Percentiles rank a stretch among this genome's conserved stretches.
These are phyloP conservation scores for Nyctereutes procyonoides DNA, from an alignment of 2,113 vertebrate species.

Conservation along the genomic window DNA sequence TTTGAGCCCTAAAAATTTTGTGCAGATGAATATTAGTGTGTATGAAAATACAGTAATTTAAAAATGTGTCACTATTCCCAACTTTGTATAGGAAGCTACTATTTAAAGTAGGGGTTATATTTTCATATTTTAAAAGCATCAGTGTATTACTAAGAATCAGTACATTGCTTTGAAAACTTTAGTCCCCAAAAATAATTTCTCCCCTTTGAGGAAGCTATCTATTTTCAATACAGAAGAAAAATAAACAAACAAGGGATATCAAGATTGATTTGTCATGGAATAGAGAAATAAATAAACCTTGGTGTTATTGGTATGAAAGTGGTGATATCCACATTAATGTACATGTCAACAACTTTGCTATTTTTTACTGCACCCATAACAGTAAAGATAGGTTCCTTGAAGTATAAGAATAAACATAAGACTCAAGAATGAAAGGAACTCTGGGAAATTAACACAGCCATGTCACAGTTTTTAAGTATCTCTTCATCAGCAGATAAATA, in stretches of 20 bases:
- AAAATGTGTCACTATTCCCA: slow-evolving; percentile 35
- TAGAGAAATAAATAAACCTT: neutral
- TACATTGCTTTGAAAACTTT: neutral
- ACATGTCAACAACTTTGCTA: neutral
- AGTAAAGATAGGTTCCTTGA: neutral
- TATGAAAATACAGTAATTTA: slow-evolving; percentile 44
- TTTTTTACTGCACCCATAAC: neutral
- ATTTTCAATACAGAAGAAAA: neutral
- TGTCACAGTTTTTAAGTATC: neutral
- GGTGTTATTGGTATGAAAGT: neutral
- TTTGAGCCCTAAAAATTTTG: slow-evolving; percentile 9
- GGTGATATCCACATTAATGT: neutral
- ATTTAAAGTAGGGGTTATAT: slow-evolving; percentile 30
- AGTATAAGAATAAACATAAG: neutral
- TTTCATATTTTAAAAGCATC: slow-evolving; percentile 1
- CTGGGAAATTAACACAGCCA: neutral
- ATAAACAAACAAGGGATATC: neutral
- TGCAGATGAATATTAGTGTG: slow-evolving; percentile 34
- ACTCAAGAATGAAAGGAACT: neutral
- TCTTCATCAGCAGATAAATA: neutral
- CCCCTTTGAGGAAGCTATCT: neutral
- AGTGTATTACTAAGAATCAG: neutral
- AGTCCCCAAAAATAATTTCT: neutral
- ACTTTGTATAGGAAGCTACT: neutral
- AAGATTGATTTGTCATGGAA: neutral